These are phyloP conservation scores for Trissolcus japonicus DNA, from an alignment of 2,888 invertebrate genomes.

Conservation along the genomic window DNA sequence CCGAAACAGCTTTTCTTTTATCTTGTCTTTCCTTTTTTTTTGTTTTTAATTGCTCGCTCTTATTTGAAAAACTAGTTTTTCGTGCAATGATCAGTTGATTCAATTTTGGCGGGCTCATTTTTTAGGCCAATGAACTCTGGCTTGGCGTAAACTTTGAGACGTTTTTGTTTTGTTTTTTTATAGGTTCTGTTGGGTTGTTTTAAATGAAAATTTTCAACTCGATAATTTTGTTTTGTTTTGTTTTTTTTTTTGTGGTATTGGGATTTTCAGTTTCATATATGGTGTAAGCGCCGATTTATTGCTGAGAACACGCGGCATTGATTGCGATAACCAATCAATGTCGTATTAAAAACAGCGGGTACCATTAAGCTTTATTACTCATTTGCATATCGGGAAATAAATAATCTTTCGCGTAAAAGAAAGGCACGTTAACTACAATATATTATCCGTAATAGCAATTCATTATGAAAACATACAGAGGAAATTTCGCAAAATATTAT, in stretches of 20 bases:
- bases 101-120: neutral
- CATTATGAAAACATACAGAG: no score
- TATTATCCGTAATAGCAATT: neutral
- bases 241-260: no score
- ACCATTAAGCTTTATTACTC: constrained; percentile 18
- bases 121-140: neutral
- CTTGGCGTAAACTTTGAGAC: no score
- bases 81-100: no score
- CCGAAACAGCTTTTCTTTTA: constrained; percentile 42
- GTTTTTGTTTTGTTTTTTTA: no score
- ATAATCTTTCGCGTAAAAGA: constrained; percentile 6
- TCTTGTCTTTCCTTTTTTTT: neutral
- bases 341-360: constrained; percentile 17
- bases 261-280: no score
- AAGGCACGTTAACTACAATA: neutral
- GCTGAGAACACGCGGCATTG: constrained; percentile 6
- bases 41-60: neutral
- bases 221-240: no score
- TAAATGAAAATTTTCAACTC: no score
- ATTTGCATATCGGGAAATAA: constrained; percentile 24
- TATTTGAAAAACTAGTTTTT: no score
- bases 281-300: constrained; percentile 17
- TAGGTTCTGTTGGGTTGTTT: no score
- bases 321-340: constrained; percentile 37
- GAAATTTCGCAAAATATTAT: no score